Conservation (phyloP, 2,888 invertebrate species). For the Diadegma fenestrale region DNA sequence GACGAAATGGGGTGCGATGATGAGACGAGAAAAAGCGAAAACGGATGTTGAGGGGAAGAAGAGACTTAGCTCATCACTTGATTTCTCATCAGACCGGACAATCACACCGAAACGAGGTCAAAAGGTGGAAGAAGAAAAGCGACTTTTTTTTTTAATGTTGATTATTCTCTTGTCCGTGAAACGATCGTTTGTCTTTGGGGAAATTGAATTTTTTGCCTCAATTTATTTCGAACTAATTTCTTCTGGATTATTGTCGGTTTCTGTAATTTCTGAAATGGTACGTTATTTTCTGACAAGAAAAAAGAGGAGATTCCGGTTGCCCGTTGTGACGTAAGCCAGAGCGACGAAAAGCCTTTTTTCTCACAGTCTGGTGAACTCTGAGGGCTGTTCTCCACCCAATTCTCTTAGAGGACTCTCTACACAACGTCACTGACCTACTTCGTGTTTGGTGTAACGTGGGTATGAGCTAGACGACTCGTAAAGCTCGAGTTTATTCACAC, state of each 20-base stretch:
- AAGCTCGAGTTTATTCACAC: background rate
- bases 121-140: background rate
- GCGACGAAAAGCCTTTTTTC: background rate
- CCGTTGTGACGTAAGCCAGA: background rate
- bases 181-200: background rate
- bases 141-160: background rate
- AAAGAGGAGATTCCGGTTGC: background rate
- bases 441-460: background rate
- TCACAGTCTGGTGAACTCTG: constrained; percentile 26
- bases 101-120: constrained; percentile 7
- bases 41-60: background rate
- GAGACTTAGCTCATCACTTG: background rate
- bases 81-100: constrained; percentile 5
- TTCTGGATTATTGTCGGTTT: background rate
- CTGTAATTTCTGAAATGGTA: background rate
- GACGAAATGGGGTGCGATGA: constrained; percentile 23
- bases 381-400: constrained; percentile 21
- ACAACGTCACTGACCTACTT: constrained; percentile 18
- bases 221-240: background rate
- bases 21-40: background rate
- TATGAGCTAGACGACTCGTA: background rate
- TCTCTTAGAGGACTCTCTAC: constrained; percentile 2
- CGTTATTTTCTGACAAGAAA: background rate
- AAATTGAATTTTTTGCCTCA: background rate
- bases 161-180: background rate